phyloP scores from a whole-genome alignment of 2,888 invertebrate species.

The Lasius platythorax region DNA sequence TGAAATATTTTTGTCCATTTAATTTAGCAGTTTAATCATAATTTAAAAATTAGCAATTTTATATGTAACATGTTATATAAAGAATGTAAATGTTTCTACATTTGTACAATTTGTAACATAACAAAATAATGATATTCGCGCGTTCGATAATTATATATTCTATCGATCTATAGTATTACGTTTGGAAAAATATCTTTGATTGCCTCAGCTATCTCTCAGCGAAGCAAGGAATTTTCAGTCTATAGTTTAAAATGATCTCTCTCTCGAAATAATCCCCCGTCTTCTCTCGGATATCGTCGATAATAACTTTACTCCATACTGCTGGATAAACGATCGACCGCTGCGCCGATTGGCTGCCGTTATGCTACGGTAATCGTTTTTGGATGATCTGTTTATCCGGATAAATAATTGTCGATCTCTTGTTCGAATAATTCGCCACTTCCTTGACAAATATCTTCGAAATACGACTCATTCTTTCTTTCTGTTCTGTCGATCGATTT shows the following conservation, averaged over 20 bases:
- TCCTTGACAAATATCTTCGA: not conserved
- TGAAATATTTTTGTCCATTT: not conserved
- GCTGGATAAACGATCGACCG: slow-evolving; percentile 63
- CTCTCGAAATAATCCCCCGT: slow-evolving; percentile 46
- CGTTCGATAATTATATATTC: not conserved
- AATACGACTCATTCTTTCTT: slow-evolving; percentile 41
- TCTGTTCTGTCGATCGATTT: slow-evolving; percentile 63
- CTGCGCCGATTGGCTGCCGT: slow-evolving; percentile 60
- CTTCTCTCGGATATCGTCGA: slow-evolving; percentile 31
- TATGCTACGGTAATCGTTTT: slow-evolving; percentile 66
- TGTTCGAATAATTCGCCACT: slow-evolving; percentile 4
- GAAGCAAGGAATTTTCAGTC: not conserved
- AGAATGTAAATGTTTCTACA: not conserved
- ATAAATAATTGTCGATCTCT: slow-evolving; percentile 59
- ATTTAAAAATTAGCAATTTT: not conserved
- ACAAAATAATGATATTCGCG: not conserved
- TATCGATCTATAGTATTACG: not conserved
- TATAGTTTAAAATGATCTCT: not conserved
- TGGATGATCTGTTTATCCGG: slow-evolving; percentile 72
- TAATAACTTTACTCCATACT: slow-evolving; percentile 29
- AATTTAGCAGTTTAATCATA: not conserved
- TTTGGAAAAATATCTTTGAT: slow-evolving; percentile 12
- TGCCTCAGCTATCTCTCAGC: not conserved
- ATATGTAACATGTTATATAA: not conserved
- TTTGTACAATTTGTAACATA: not conserved